Conservation (phyloP, 2,113 vertebrate species). For the Festucalex cinctus region DNA sequence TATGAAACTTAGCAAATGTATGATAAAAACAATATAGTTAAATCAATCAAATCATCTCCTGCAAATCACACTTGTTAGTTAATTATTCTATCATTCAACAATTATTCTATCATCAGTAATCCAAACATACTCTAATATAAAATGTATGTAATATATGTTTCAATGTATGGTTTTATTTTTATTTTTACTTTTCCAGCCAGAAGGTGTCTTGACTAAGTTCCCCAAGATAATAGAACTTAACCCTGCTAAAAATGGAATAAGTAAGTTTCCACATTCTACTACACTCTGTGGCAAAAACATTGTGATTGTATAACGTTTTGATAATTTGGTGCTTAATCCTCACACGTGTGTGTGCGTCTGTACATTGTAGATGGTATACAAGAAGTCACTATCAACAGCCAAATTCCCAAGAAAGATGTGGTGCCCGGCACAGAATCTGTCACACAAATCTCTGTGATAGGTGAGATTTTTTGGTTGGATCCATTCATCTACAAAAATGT, state of each 20-base stretch:
- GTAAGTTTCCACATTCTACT: constrained; percentile 57
- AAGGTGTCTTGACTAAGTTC: constrained; percentile 72
- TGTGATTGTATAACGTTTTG: not conserved
- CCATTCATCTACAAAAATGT: not conserved
- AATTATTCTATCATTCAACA: too few species aligned
- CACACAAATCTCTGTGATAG: constrained; percentile 70
- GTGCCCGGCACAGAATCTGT: constrained; percentile 48
- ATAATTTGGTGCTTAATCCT: not conserved
- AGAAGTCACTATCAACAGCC: constrained; percentile 36
- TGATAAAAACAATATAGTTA: too few species aligned
- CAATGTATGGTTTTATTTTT: not conserved
- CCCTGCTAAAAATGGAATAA: constrained; percentile 57
- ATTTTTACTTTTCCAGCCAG: constrained; percentile 64
- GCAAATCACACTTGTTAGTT: too few species aligned
- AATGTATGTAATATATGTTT: too few species aligned
- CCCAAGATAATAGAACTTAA: constrained; percentile 54
- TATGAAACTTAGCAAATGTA: too few species aligned
- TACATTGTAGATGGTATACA: constrained; percentile 46
- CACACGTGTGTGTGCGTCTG: not conserved
- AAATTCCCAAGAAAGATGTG: constrained; percentile 26
- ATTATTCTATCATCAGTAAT: too few species aligned
- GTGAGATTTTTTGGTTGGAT: constrained; percentile 29
- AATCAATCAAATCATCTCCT: too few species aligned
- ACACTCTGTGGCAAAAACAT: fast-evolving
- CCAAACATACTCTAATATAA: too few species aligned